phyloP scores from a whole-genome alignment of 1,140 invertebrate species.

The Dinoponera quadriceps region DNA sequence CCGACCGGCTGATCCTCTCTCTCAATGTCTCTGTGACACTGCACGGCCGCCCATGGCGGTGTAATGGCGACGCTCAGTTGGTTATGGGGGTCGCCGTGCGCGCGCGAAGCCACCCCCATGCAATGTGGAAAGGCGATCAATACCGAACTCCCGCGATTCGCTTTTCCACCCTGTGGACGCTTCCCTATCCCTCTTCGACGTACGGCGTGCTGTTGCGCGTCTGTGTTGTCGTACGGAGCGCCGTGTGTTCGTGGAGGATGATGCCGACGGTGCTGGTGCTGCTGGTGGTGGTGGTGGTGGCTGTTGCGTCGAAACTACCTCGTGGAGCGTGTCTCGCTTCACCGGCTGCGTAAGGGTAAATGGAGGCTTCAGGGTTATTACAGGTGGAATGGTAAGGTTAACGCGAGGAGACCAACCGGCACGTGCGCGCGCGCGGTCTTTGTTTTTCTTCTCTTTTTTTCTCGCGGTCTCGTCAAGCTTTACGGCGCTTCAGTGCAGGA shows the following conservation, averaged over 20 bases:
- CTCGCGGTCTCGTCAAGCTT: constrained; percentile 16
- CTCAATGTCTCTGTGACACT: constrained; percentile 39
- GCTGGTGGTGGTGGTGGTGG: constrained; percentile 13
- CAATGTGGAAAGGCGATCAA: constrained; percentile 79
- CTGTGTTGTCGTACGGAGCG: constrained; percentile 15
- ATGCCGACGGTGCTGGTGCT: background rate
- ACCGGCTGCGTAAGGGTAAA: background rate
- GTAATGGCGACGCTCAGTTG: constrained; percentile 74
- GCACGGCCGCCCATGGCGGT: constrained; percentile 68
- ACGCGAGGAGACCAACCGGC: background rate
- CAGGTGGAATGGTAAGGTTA: constrained; percentile 55
- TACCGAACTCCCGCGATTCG: constrained; percentile 74
- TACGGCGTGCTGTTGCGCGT: background rate
- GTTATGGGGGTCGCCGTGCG: constrained; percentile 74
- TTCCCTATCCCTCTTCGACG: constrained; percentile 64
- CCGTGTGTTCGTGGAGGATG: background rate
- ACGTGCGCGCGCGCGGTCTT: constrained; percentile 31
- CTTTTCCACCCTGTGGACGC: constrained; percentile 69
- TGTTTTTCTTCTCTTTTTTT: constrained; percentile 26
- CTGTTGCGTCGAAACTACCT: constrained; percentile 42
- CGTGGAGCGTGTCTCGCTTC: constrained; percentile 36
- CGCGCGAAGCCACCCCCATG: constrained; percentile 80
- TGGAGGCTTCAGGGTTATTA: constrained; percentile 48
- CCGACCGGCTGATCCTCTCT: constrained; percentile 46
- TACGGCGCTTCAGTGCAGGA: background rate